These are phyloP conservation scores for Anniella stebbinsi DNA, from an alignment of 2,797 vertebrate species.

Conservation along the genomic window DNA sequence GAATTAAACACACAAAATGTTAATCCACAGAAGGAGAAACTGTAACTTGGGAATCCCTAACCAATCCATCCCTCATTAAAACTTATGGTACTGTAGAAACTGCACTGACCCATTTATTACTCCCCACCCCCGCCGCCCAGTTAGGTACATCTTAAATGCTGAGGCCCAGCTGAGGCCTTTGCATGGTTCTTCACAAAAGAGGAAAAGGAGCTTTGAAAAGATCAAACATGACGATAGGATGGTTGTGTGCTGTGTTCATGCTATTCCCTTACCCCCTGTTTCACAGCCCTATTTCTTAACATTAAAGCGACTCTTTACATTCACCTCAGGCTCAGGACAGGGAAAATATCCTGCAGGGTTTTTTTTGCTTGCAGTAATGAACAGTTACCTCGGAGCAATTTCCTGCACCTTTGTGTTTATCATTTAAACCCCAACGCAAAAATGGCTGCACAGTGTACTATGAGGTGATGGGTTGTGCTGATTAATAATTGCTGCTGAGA, in stretches of 20 bases:
- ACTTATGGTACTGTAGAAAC: neutral
- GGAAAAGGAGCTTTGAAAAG: conserved; percentile 13
- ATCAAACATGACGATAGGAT: neutral
- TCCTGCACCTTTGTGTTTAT: neutral
- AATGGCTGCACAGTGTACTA: neutral
- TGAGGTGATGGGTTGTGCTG: neutral
- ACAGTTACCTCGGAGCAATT: neutral
- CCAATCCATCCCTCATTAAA: conserved; percentile 11
- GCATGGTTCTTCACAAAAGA: conserved; percentile 7
- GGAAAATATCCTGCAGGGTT: neutral
- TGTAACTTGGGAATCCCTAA: neutral
- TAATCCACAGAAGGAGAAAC: neutral
- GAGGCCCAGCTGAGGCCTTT: neutral
- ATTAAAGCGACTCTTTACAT: conserved; percentile 9
- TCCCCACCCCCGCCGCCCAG: neutral
- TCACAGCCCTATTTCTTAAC: neutral
- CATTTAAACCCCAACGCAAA: neutral
- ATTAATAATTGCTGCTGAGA: conserved; percentile 13
- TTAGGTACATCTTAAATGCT: neutral
- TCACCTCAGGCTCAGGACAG: neutral
- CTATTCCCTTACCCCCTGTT: neutral
- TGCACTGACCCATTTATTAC: conserved; percentile 1
- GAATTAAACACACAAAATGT: neutral
- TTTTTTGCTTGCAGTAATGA: neutral
- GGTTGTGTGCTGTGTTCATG: neutral